Evolutionary conservation across 2,797 vertebrate species (phyloP), one percentile per base, ranked within the genome.

Genomic region (Agapornis canus): DNA sequence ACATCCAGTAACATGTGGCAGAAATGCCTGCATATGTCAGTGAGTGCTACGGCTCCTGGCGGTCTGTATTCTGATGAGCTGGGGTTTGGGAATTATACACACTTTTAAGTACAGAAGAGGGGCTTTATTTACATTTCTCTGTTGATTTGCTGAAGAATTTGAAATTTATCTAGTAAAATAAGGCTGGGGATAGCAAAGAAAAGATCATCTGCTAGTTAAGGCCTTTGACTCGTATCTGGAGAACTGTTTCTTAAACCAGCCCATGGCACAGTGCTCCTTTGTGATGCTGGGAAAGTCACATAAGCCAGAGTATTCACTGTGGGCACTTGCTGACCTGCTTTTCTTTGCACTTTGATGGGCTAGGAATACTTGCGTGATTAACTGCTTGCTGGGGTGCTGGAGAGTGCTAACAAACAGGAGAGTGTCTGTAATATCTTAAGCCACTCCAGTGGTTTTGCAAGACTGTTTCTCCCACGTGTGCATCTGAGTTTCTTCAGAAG

Each of bases 1-100:
- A 72, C 81, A 63, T 60, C 87, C 89, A 92, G 82, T 88, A 95
- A 86, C 82, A 80, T 27, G 94, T 83, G 82, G 84, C 77, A 89
- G 49, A 91, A 88, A 57, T 32, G 47, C 16, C n/a, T 31, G 26
- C 3, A 1, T 42, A 5, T 81, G 66, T 65, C 0, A 0, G 51
- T 83, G 76, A 45, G 65, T 90, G 66, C 85, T 80, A 5, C 2
- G 2, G 22, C 37, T 79, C 73, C 84, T 86, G 51, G 72, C 1
- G 2, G 35, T 47, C 65, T 78, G 19, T 0, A 0, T 42, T 85
- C 64, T 80, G 7, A 42, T 42, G 39, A 43, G 40, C 65, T 78
- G 37, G 11, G 6, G 2, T 49, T 70, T 49, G 35, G 69, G 71
- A 32, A 20, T 64, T 91, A 15, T 1, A 3, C 40, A 35, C 4